Base-by-base conservation (phyloP, 2,797 vertebrate species). In the Peromyscus eremicus region DNA sequence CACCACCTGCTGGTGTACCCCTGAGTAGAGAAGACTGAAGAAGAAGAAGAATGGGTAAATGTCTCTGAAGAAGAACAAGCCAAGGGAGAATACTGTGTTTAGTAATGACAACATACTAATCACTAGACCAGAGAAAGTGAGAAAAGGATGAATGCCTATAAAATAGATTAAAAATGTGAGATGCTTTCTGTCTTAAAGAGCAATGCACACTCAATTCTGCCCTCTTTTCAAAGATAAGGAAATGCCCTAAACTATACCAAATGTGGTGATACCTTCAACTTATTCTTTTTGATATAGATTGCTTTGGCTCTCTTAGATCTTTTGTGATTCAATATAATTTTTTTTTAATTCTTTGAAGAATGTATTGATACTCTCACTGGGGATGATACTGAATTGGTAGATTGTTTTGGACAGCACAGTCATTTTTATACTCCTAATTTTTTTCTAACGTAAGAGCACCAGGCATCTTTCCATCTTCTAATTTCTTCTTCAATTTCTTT, bases 1-100 rank as follows among this genome's bases (percentile, higher is more conserved):
- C 1, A 37, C 5, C 11, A 49, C 4, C 13, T 25, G 13, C 34
- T 25, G 21, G 14, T 16, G 16, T 1, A 27, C 2, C 19, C 17
- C 13, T 43, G 82, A 80, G 19, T 27, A 16, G 43, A 81, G 19
- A 82, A 91, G 21, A 62, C 6, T 23, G 23, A 92, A 14, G 7
- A 5, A 12, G 7, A 5, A 12, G 8, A 9, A 8, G 27, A 21
- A 29, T 1, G 9, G 34, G 34, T 64, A 17, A 34, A 85, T 76
- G 8, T 49, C 43, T 9, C 23, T 40, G 14, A 70, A 71, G 2
- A 34, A 11, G 64, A 40, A 12, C 29, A 64, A 43, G 12, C 23
- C 10, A 16, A 2, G 16, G 21, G 11, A 37, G 29, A 13, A 2
- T 81, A 6, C 21, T 9, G 37, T 2, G 4, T 13, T 23, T 16